Base-by-base conservation (phyloP, 2,797 vertebrate species). In the Anabacerthia variegaticeps region DNA sequence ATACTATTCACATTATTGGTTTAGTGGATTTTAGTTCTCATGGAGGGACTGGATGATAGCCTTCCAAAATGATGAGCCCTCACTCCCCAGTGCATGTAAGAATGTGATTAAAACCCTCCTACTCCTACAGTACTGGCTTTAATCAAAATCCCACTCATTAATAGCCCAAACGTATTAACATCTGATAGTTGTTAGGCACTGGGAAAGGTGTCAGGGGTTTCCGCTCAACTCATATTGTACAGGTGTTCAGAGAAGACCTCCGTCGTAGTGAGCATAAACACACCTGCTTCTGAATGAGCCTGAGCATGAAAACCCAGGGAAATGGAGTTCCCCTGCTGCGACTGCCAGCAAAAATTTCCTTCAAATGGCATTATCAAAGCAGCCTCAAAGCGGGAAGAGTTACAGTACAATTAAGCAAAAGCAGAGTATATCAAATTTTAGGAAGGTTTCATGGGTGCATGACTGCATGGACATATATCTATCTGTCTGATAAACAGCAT, bases 241-340 rank as follows among this genome's bases (percentile, higher is more conserved):
- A 95, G 85, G 65, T 96, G 82, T 94, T 39, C 43, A 88, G 89
- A 84, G 87, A 83, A 44, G 76, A 61, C 73, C 58, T 95, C 62
- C 77, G 55, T 48, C 4, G 1, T 8, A 48, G 78, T 10, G 34
- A 77, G 43, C 59, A 24, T 26, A 78, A 67, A 19, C 11, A 26
- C 54, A 58, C 16, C 1, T 65, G 75, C 41, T 77, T n/a, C 68
- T 82, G 58, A 80, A 22, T 0, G 0, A 76, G 43, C 55, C 34
- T 1, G 3, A 72, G 26, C 10, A 27, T 58, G 36, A 77, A 89
- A 92, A 72, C 23, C 15, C 27, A 34, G 32, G 23, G 37, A 66
- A 78, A 78, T 41, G 10, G 55, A 75, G 49, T 59, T 89, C 27
- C 16, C 61, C 63, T 55, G 36, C 54, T 10, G 3, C 51, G 39